phyloP scores from a whole-genome alignment of 2,888 invertebrate species.

The Tanytarsus gracilentus region DNA sequence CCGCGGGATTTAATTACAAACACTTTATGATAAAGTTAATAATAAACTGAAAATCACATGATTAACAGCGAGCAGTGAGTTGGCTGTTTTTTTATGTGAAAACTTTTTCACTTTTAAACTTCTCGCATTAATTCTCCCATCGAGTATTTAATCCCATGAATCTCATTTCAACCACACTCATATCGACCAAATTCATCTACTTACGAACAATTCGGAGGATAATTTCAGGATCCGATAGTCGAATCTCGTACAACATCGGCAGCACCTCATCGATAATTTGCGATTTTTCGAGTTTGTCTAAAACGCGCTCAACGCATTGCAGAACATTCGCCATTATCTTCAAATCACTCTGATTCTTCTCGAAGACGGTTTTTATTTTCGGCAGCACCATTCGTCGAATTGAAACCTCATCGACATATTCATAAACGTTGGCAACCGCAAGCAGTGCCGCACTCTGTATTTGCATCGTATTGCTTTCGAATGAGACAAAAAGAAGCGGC shows the following conservation, averaged over 20 bases:
- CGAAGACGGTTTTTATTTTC: slow-evolving; percentile 71
- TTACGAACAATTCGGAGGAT: slow-evolving; percentile 87
- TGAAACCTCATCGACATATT: slow-evolving; percentile 72
- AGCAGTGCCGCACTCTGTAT: slow-evolving; percentile 87
- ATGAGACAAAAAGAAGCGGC: slow-evolving; percentile 74
- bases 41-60: too few species aligned
- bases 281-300: slow-evolving; percentile 74
- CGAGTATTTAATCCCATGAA: too few species aligned
- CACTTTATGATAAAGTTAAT: too few species aligned
- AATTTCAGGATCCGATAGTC: slow-evolving; percentile 80
- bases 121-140: too few species aligned
- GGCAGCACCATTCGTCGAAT: slow-evolving; percentile 72
- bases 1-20: too few species aligned
- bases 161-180: too few species aligned
- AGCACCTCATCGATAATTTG: slow-evolving; percentile 83
- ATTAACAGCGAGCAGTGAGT: too few species aligned
- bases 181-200: slow-evolving; percentile 1
- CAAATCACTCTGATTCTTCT: slow-evolving; percentile 68
- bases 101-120: too few species aligned
- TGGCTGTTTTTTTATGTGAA: too few species aligned
- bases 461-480: slow-evolving; percentile 81
- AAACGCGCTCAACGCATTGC: slow-evolving; percentile 68
- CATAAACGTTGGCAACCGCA: slow-evolving; percentile 75
- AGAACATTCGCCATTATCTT: slow-evolving; percentile 72
- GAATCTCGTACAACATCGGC: slow-evolving; percentile 77